Conservation (phyloP, 1,140 invertebrate species). For the Aphaenogaster rudis region DNA sequence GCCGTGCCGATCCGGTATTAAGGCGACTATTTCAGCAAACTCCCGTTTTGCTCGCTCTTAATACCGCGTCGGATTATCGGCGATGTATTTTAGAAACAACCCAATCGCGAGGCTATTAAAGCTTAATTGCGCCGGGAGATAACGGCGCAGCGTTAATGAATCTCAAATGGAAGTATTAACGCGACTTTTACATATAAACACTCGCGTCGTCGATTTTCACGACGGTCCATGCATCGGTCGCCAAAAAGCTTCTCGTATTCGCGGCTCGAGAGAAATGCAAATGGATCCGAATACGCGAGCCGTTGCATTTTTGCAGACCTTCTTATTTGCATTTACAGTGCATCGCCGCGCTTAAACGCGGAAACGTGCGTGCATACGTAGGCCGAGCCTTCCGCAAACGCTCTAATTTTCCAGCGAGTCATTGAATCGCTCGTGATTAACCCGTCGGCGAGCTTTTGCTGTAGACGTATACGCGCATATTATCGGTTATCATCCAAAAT, state of each 20-base stretch:
- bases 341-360: constrained; percentile 33
- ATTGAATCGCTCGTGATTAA: constrained; percentile 60
- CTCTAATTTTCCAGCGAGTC: constrained; percentile 54
- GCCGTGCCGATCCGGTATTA: not conserved
- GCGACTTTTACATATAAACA: not conserved
- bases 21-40: not conserved
- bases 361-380: constrained; percentile 12
- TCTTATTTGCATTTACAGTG: constrained; percentile 60
- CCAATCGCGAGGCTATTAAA: constrained; percentile 22
- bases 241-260: constrained; percentile 1
- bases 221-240: too few relatives aligned
- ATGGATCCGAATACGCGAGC: not conserved
- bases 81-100: constrained; percentile 18
- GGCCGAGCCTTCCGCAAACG: not conserved
- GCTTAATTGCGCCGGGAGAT: constrained; percentile 26
- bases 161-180: constrained; percentile 8
- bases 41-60: constrained; percentile 13
- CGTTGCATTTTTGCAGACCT: constrained; percentile 23
- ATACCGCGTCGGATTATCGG: constrained; percentile 16
- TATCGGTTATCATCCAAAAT: not conserved
- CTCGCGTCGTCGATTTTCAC: not conserved
- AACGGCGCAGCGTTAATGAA: not conserved
- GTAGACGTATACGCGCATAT: not conserved
- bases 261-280: constrained; percentile 34
- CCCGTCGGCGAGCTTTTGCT: constrained; percentile 17